Evolutionary conservation across 2,797 vertebrate species (phyloP), one percentile per base, ranked within the genome.

Genomic region (Helicolenus hilgendorfi): DNA sequence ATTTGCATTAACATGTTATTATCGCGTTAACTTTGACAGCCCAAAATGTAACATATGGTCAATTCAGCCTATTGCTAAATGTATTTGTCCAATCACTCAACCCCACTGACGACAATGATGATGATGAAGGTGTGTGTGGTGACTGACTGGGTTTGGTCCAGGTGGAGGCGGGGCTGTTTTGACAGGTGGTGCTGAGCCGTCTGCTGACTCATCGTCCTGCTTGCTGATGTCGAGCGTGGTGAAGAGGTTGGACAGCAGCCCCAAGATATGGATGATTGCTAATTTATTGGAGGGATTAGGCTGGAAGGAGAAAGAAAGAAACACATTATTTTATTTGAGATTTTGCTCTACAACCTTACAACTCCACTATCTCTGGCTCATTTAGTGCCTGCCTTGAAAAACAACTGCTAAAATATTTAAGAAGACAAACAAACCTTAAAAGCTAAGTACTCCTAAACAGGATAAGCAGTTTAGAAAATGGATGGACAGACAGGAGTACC

Each of bases 261-360:
- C 99, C 94, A 99, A 92, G 88, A 99, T 99, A 92, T 99, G 99
- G 94, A 99, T 99, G 92, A 99, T 99, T 49, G 99, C 99, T 96
- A 99, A 92, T 77, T 99, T 99, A 94, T 99, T 99, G 79, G 99
- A 99, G 18, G 99, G 99, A 95, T 99, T 99, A 22, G 99, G 99
- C 99, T 99, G 94, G 15, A 95, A 93, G 58, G 64, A 27, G 29
- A n/a, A 5, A 31, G 62, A 59, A 18, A 79, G 2, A 62, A 35
- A 69, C 5, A 10, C 0, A 79, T 76, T 2, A 70, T 33, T 41
- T 14, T 33, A 77, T 27, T 49, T 77, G 7, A 6, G 27, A 55
- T 60, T 79, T 79, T 69, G 4, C 27, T 53, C 33, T n/a, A 73
- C 5, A 80, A 85, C 35, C 7, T 15, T 18, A 49, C 41, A 14